Evolutionary conservation across 2,888 invertebrate genomes (phyloP).

Genomic region (Apotomis betuletana): DNA sequence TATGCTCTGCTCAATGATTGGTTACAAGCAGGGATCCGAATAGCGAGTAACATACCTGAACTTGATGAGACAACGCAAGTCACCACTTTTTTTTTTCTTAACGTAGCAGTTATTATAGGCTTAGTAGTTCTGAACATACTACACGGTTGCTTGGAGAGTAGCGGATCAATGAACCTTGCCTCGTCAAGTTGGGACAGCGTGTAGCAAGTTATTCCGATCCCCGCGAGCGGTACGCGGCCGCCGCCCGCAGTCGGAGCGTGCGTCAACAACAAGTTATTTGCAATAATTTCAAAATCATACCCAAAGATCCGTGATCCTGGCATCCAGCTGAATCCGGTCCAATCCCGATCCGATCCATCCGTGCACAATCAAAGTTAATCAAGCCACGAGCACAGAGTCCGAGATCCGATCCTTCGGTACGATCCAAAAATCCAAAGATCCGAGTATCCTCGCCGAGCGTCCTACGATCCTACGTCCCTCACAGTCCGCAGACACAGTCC

Average conservation of each 20-base stretch:
- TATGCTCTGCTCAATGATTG: background rate
- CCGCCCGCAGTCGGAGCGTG: constrained; percentile 64
- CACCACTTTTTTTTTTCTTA: too few relatives aligned
- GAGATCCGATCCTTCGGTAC: constrained; percentile 55
- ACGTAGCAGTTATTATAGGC: too few relatives aligned
- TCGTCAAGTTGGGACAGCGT: background rate
- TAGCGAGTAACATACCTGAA: background rate
- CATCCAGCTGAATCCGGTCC: constrained; percentile 50
- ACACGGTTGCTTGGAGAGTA: too few relatives aligned
- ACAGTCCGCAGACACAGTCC: constrained; percentile 73
- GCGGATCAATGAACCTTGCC: background rate
- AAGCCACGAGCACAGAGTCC: constrained; percentile 30
- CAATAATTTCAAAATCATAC: constrained; percentile 79
- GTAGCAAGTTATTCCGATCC: background rate
- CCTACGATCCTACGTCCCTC: constrained; percentile 65
- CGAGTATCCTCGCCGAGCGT: constrained; percentile 49
- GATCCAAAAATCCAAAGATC: constrained; percentile 64
- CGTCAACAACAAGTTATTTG: constrained; percentile 78
- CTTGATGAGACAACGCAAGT: background rate
- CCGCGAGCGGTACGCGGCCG: background rate
- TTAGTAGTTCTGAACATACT: too few relatives aligned
- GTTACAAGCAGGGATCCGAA: background rate
- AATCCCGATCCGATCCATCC: constrained; percentile 56
- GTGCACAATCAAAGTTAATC: constrained; percentile 43
- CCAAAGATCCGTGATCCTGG: constrained; percentile 72